These are phyloP conservation scores for Choristoneura rosaceana DNA, from an alignment of 2,888 invertebrate species.

Conservation along the genomic window DNA sequence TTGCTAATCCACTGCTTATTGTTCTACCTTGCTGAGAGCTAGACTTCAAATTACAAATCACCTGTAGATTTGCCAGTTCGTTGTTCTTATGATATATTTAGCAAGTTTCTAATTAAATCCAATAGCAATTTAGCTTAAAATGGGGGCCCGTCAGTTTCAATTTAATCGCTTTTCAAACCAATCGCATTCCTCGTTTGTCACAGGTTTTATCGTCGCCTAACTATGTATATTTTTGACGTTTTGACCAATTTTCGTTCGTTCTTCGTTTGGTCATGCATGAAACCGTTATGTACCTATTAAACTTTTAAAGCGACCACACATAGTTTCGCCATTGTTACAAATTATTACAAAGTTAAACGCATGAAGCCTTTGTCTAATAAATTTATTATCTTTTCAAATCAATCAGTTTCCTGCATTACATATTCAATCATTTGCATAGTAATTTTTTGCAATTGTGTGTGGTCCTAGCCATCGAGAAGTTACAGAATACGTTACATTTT, in stretches of 20 bases:
- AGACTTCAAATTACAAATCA: conserved; percentile 28
- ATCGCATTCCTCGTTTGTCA: background rate
- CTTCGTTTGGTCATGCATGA: background rate
- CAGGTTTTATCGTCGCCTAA: background rate
- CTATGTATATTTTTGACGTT: background rate
- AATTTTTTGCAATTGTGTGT: background rate
- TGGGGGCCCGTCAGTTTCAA: background rate
- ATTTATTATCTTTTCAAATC: conserved; percentile 45
- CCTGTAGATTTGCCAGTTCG: conserved; percentile 9
- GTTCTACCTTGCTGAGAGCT: conserved; percentile 28
- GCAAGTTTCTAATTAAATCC: conserved; percentile 17
- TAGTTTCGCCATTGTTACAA: conserved; percentile 20
- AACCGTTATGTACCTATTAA: too few species aligned
- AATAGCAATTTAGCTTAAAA: background rate
- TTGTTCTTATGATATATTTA: conserved; percentile 13
- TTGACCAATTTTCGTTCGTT: background rate
- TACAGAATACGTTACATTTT: too few species aligned
- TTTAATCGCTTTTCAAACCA: background rate
- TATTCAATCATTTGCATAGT: conserved; percentile 31
- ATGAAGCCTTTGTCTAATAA: conserved; percentile 35
- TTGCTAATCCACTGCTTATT: conserved; percentile 35
- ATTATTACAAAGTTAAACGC: conserved; percentile 9
- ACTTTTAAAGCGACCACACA: conserved; percentile 24
- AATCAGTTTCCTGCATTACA: conserved; percentile 33
- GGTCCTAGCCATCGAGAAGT: background rate